A percentile compares a stretch with the other conserved stretches of the same genome.
These are phyloP conservation scores for Eurois occulta DNA, from an alignment of 2,888 invertebrate genomes.

Conservation along the genomic window DNA sequence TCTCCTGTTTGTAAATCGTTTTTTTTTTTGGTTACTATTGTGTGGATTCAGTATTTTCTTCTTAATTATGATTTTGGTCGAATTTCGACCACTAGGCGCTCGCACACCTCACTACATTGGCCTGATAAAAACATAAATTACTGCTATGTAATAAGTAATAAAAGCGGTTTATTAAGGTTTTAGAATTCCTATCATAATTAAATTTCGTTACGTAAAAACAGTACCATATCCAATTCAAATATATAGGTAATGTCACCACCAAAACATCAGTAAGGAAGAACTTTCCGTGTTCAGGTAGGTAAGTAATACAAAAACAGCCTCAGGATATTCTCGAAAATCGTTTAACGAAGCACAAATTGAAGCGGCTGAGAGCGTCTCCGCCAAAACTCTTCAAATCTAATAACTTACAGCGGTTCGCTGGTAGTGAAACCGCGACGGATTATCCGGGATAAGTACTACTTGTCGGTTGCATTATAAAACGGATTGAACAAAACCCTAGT, in stretches of 20 bases:
- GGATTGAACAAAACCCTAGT: conserved; percentile 45
- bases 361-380: conserved; percentile 72
- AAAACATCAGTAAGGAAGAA: background rate
- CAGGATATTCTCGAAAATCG: conserved; percentile 56
- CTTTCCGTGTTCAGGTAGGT: background rate
- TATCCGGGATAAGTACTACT: conserved; percentile 70
- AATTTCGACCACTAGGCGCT: background rate
- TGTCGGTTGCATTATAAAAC: conserved; percentile 72
- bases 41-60: background rate
- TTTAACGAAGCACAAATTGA: conserved; percentile 74
- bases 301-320: conserved; percentile 1
- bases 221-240: background rate
- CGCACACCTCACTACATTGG: background rate
- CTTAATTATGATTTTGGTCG: background rate
- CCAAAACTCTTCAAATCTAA: conserved; percentile 80
- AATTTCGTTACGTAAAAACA: background rate
- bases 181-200: background rate
- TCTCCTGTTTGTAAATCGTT: background rate
- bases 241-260: background rate
- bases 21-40: too few species aligned
- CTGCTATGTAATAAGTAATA: background rate
- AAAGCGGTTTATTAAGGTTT: too few species aligned
- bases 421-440: conserved; percentile 66
- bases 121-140: background rate
- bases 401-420: conserved; percentile 69